phyloP scores from a whole-genome alignment of 1,140 invertebrate genomes.

The Drosophila nigrodunni region DNA sequence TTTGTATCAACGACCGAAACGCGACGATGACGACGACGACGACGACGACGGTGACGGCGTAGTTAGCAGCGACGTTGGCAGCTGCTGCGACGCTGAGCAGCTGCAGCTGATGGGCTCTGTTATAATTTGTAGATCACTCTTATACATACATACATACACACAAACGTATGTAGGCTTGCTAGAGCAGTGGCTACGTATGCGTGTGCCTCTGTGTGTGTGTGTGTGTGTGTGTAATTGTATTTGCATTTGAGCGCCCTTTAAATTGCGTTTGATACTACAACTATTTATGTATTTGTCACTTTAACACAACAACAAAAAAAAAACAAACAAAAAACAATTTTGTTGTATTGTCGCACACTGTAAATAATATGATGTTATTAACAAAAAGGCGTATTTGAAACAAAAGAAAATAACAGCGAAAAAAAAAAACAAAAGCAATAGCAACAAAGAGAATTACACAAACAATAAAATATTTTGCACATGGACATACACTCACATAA shows the following conservation, averaged over 20 bases:
- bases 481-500: constrained; percentile 3
- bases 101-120: constrained; percentile 44
- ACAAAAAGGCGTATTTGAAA: constrained; percentile 2
- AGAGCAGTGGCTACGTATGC: not conserved
- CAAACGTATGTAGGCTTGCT: not conserved
- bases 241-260: constrained; percentile 11
- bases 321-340: constrained; percentile 10
- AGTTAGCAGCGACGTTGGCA: constrained; percentile 10
- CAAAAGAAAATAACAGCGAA: constrained; percentile 1
- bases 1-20: constrained; percentile 67
- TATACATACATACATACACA: constrained; percentile 6
- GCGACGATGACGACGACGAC: constrained; percentile 21
- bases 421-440: not conserved
- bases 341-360: constrained; percentile 25
- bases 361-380: constrained; percentile 24
- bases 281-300: constrained; percentile 19
- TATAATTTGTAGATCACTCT: constrained; percentile 30
- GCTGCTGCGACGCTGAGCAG: constrained; percentile 37
- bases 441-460: not conserved
- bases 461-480: not conserved
- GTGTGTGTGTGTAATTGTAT: not conserved
- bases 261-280: constrained; percentile 15
- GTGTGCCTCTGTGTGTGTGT: not conserved
- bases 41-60: constrained; percentile 15
- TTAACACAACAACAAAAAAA: constrained; percentile 12